Conservation (phyloP, 2,113 vertebrate species). For the Geococcyx californianus region DNA sequence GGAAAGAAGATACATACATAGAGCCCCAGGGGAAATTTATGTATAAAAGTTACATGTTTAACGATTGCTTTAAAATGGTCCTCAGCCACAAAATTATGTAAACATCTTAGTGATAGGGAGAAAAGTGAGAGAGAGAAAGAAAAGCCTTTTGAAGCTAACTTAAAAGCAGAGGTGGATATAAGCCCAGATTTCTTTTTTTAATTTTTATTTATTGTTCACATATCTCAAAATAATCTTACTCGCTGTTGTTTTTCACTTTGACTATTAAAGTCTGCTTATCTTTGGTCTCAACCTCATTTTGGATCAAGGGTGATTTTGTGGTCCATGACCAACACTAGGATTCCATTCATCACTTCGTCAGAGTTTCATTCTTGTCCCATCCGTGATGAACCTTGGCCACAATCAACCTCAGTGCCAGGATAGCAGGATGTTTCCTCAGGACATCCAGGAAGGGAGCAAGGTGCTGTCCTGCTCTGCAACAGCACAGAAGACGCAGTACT, state of each 20-base stretch:
- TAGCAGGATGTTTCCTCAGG: background rate
- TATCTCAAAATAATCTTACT: background rate
- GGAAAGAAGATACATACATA: background rate
- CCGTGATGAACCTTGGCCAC: background rate
- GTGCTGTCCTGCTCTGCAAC: background rate
- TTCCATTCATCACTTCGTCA: background rate
- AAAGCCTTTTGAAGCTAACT: slow-evolving; percentile 7
- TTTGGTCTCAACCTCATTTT: background rate
- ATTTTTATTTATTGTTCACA: background rate
- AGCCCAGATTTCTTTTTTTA: background rate
- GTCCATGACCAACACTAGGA: background rate
- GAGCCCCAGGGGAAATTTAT: background rate
- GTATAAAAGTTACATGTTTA: background rate
- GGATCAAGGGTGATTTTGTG: background rate
- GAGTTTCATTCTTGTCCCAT: background rate
- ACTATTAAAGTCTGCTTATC: background rate
- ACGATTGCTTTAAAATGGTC: background rate
- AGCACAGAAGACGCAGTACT: rapidly evolving
- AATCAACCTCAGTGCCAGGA: background rate
- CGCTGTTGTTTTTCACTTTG: background rate
- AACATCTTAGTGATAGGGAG: background rate
- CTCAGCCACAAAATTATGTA: background rate
- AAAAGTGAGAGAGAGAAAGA: background rate
- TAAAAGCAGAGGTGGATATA: background rate
- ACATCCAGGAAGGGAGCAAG: background rate